phyloP scores from a whole-genome alignment of 2,113 vertebrate species.

The Ameiurus melas region DNA sequence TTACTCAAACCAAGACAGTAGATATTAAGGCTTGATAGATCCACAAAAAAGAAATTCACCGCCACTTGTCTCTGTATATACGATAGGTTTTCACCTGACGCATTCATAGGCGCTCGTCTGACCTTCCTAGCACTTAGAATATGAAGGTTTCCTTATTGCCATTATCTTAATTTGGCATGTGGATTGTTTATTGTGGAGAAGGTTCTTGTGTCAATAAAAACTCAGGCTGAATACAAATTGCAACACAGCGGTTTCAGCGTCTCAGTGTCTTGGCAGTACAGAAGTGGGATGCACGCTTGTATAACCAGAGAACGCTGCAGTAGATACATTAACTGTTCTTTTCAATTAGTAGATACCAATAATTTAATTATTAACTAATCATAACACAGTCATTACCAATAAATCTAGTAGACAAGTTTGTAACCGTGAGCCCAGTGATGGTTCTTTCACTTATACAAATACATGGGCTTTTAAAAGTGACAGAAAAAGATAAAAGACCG shows the following conservation, averaged over 20 bases:
- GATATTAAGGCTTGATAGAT: conserved; percentile 78
- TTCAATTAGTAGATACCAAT: not conserved
- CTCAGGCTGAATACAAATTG: conserved; percentile 67
- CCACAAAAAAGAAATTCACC: conserved; percentile 57
- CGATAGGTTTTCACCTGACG: conserved; percentile 54
- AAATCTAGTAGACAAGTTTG: not conserved
- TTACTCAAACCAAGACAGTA: conserved; percentile 75
- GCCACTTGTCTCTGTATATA: conserved; percentile 35
- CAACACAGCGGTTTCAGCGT: conserved; percentile 27
- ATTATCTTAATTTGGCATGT: conserved; percentile 76
- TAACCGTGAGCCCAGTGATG: not conserved
- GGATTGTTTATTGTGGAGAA: conserved; percentile 71
- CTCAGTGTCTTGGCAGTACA: conserved; percentile 21
- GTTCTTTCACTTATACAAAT: not conserved
- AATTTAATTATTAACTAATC: not conserved
- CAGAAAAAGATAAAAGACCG: not conserved
- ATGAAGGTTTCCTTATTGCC: conserved; percentile 70
- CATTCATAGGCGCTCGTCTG: conserved; percentile 65
- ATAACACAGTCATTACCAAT: not conserved
- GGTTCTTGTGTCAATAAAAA: conserved; percentile 56
- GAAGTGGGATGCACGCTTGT: conserved; percentile 16
- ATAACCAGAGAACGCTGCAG: conserved; percentile 8
- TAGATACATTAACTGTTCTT: not conserved
- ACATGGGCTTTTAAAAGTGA: not conserved
- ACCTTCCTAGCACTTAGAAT: conserved; percentile 79